Evolutionary conservation across 2,888 invertebrate genomes (phyloP).

Genomic region (Zelleria hepariella): DNA sequence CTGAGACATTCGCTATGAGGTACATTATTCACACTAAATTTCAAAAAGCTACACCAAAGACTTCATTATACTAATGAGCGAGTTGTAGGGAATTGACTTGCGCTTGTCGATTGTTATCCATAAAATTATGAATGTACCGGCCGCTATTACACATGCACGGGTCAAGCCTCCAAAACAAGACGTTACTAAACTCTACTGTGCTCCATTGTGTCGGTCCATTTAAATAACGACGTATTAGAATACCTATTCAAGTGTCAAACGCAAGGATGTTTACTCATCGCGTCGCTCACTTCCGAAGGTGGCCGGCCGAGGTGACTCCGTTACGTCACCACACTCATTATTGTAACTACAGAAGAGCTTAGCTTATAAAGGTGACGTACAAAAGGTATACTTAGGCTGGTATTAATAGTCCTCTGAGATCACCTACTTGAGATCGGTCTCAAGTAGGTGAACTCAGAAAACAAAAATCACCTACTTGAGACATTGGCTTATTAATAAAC

Average conservation of each 20-base stretch:
- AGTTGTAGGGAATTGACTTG: neutral
- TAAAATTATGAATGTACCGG: neutral
- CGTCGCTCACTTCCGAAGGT: conserved; percentile 35
- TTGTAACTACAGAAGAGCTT: too few species aligned
- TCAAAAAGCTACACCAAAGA: conserved; percentile 17
- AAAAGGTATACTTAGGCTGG: too few species aligned
- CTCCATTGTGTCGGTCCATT: neutral
- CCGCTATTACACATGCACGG: neutral
- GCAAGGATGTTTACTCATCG: conserved; percentile 34
- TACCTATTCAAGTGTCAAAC: conserved; percentile 9
- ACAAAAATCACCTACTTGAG: too few species aligned
- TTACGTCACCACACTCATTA: conserved; percentile 23
- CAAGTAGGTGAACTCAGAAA: too few species aligned
- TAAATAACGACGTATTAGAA: conserved; percentile 8
- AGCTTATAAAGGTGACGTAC: too few species aligned
- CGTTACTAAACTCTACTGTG: neutral
- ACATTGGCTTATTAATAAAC: too few species aligned
- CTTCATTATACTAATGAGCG: conserved; percentile 49
- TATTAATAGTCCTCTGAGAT: too few species aligned
- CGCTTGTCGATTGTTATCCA: neutral
- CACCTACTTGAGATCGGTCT: too few species aligned
- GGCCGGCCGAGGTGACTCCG: conserved; percentile 14
- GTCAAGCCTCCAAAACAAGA: neutral
- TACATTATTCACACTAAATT: conserved; percentile 51
- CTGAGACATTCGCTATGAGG: conserved; percentile 29